These are phyloP conservation scores for Scrobipalpa costella DNA, from an alignment of 2,888 invertebrate genomes.

Conservation along the genomic window DNA sequence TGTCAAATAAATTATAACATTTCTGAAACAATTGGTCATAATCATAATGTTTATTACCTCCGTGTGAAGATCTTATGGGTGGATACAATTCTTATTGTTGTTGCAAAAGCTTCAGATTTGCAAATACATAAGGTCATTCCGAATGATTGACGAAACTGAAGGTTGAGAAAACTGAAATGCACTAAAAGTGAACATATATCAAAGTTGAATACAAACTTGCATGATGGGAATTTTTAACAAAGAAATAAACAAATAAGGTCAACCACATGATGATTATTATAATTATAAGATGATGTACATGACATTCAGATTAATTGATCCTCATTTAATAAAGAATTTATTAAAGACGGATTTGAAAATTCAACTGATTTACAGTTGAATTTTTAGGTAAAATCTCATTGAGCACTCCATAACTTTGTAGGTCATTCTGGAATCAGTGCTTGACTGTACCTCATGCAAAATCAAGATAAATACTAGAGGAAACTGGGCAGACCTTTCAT, in stretches of 20 bases:
- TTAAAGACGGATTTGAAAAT: too few species aligned
- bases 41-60: not conserved
- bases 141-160: not conserved
- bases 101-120: not conserved
- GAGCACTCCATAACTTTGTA: too few species aligned
- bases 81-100: not conserved
- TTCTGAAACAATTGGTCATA: not conserved
- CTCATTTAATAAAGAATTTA: too few species aligned
- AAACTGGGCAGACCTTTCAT: not conserved
- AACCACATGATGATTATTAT: not conserved
- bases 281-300: too few species aligned
- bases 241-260: not conserved
- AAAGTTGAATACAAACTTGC: not conserved
- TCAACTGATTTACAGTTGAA: too few species aligned
- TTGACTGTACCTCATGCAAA: too few species aligned
- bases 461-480: not conserved
- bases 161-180: not conserved
- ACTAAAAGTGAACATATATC: not conserved
- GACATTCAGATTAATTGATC: too few species aligned
- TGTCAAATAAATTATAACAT: not conserved
- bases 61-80: constrained; percentile 2
- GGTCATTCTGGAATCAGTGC: too few species aligned
- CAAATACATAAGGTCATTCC: not conserved
- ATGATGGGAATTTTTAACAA: not conserved
- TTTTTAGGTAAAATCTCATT: too few species aligned